Percentiles rank a stretch among this genome's conserved stretches.
phyloP scores from a whole-genome alignment of 2,113 vertebrate genomes.

The Menura novaehollandiae region DNA sequence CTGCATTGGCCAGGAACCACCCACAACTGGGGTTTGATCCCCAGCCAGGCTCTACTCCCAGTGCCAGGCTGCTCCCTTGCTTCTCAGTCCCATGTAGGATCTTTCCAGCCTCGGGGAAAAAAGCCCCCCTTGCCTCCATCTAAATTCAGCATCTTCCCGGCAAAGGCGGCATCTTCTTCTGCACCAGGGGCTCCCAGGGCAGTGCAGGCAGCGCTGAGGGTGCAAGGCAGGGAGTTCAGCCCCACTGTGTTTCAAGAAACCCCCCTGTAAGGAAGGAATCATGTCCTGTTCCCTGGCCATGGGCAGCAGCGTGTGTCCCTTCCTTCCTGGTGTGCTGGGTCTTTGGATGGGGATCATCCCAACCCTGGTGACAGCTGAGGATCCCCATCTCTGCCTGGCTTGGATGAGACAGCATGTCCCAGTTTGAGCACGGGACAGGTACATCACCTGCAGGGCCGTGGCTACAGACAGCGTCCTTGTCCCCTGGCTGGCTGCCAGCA shows the following conservation, averaged over 20 bases:
- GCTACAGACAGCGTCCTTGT: rapidly evolving
- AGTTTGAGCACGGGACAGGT: background rate
- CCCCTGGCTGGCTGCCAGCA: background rate
- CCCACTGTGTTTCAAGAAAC: background rate
- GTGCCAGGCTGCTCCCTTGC: background rate
- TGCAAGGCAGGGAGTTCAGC: background rate
- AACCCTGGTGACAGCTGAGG: background rate
- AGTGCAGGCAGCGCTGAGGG: background rate
- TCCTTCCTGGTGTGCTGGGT: rapidly evolving
- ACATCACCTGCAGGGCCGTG: rapidly evolving
- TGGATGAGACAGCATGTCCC: background rate
- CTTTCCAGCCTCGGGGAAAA: background rate
- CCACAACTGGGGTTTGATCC: rapidly evolving
- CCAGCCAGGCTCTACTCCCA: background rate
- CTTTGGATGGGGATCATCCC: background rate
- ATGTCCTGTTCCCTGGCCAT: background rate
- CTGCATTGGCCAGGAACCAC: background rate
- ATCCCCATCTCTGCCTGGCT: background rate
- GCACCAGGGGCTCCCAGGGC: background rate
- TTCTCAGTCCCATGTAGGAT: background rate
- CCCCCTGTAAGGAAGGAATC: background rate
- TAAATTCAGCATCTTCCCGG: background rate
- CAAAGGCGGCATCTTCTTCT: background rate
- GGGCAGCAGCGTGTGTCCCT: rapidly evolving
- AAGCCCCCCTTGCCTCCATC: background rate